These are phyloP conservation scores for Podocnemis expansa DNA, from an alignment of 2,113 vertebrate species.

Conservation along the genomic window DNA sequence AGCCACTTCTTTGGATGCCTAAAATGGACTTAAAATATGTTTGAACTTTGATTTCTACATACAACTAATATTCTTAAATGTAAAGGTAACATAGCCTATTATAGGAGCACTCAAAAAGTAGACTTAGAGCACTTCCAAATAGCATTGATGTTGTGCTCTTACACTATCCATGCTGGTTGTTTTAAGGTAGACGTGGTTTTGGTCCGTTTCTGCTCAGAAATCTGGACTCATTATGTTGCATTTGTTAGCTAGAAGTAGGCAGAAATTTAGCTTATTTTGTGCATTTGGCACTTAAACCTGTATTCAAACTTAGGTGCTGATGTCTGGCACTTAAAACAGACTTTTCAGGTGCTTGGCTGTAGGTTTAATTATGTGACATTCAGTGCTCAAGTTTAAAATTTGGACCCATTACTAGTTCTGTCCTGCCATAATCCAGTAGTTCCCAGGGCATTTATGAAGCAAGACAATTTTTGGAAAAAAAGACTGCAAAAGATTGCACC, in stretches of 20 bases:
- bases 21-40: no score
- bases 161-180: slow-evolving; percentile 49
- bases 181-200: slow-evolving; percentile 11
- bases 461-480: no score
- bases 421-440: slow-evolving; percentile 1
- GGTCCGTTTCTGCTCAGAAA: slow-evolving; percentile 46
- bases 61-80: slow-evolving; percentile 40
- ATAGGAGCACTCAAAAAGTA: slow-evolving; percentile 49
- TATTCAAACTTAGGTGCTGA: slow-evolving; percentile 11
- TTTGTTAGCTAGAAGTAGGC: slow-evolving; percentile 49
- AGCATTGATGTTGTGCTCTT: slow-evolving; percentile 33
- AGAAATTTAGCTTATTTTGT: not conserved
- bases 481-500: not conserved
- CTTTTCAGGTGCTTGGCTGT: not conserved
- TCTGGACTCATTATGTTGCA: slow-evolving; percentile 49
- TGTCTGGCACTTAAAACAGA: slow-evolving; percentile 32
- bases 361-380: slow-evolving; percentile 50
- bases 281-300: not conserved
- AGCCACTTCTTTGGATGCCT: not conserved
- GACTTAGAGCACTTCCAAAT: not conserved
- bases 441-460: not conserved
- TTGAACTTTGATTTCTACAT: no score
- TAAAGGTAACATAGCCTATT: slow-evolving; percentile 55
- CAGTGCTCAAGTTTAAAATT: slow-evolving; percentile 25
- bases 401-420: not conserved